Evolutionary conservation across 2,797 vertebrate genomes (phyloP).

Genomic region (Malacoctenus gilli): DNA sequence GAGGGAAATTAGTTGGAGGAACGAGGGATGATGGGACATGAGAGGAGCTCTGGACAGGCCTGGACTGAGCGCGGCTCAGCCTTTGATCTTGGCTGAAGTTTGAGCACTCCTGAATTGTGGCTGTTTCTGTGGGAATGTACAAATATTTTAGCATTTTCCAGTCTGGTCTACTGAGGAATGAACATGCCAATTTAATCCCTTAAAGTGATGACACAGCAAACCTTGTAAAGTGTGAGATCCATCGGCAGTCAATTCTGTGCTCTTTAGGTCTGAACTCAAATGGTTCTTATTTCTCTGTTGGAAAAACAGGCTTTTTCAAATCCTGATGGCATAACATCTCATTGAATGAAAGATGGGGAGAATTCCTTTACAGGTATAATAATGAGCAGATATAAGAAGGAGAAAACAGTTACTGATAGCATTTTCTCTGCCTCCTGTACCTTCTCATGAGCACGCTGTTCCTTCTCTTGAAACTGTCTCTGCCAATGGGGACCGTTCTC

Average conservation of each 20-base stretch:
- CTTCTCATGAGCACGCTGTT: conserved; percentile 57
- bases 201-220: conserved; percentile 24
- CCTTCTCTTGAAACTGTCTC: conserved; percentile 69
- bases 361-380: too few species aligned
- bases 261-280: conserved; percentile 42
- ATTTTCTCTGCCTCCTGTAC: conserved; percentile 53
- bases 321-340: neutral
- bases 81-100: conserved; percentile 52
- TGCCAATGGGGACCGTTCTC: conserved; percentile 68
- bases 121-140: too few species aligned
- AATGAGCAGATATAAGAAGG: too few species aligned
- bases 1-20: conserved; percentile 10
- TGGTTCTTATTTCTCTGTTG: conserved; percentile 61
- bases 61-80: conserved; percentile 47
- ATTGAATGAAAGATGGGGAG: too few species aligned
- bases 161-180: neutral
- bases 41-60: conserved; percentile 17
- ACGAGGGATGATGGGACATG: conserved; percentile 17
- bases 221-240: conserved; percentile 33
- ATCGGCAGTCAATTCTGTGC: conserved; percentile 19
- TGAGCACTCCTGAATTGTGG: conserved; percentile 8
- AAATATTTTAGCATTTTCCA: neutral
- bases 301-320: conserved; percentile 14
- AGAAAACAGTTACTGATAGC: too few species aligned
- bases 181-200: neutral